A percentile compares a stretch with the other conserved stretches of the same genome.
Evolutionary conservation across 2,888 invertebrate species (phyloP).

Genomic region (Hemaris fuciformis): DNA sequence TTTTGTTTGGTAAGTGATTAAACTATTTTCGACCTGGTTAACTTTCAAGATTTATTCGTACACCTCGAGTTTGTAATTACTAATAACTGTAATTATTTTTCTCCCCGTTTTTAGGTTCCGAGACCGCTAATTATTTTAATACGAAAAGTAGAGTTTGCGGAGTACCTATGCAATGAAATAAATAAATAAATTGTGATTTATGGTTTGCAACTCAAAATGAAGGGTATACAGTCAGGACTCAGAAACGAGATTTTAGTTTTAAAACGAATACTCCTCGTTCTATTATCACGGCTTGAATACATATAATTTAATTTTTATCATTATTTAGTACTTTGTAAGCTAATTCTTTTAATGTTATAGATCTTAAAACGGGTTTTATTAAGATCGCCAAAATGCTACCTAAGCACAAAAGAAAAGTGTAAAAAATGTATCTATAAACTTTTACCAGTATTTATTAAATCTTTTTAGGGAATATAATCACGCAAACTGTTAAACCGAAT

Average conservation of each 20-base stretch:
- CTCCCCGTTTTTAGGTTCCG: slow-evolving; percentile 42
- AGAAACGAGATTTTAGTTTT: background rate
- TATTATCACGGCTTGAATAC: background rate
- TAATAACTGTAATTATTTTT: slow-evolving; percentile 62
- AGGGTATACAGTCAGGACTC: slow-evolving; percentile 51
- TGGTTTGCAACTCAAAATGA: slow-evolving; percentile 8
- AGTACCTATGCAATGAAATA: background rate
- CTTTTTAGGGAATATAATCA: too few species aligned
- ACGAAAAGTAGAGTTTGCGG: slow-evolving; percentile 25
- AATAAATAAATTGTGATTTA: background rate
- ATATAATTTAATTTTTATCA: background rate
- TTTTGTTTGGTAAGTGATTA: slow-evolving; percentile 35
- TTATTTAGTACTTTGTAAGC: background rate
- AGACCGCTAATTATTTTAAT: slow-evolving; percentile 38
- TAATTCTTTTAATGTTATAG: too few species aligned
- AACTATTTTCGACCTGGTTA: slow-evolving; percentile 52
- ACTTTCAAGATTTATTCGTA: slow-evolving; percentile 57
- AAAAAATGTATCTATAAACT: too few species aligned
- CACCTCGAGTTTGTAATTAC: slow-evolving; percentile 61
- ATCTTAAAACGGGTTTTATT: too few species aligned
- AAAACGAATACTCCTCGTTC: background rate
- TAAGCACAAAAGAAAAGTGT: too few species aligned
- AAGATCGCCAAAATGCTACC: too few species aligned
- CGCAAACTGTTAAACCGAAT: background rate
- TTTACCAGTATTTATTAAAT: too few species aligned